Percentiles rank a stretch among this genome's conserved stretches.
Conservation (phyloP, 2,888 invertebrate species). For the Ochlodes sylvanus region DNA sequence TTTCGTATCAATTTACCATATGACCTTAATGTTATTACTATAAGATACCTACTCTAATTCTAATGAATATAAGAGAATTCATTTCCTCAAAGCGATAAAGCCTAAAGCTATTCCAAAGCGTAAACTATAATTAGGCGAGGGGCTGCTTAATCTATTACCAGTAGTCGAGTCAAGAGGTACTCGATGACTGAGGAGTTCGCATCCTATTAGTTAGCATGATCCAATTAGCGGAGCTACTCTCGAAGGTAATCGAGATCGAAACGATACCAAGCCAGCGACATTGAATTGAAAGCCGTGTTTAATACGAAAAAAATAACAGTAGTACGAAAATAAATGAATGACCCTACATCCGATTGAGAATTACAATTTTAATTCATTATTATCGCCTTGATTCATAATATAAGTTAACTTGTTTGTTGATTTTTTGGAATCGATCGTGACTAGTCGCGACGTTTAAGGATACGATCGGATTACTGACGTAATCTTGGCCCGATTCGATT, state of each 20-base stretch:
- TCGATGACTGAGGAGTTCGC: slow-evolving; percentile 20
- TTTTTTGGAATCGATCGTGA: slow-evolving; percentile 23
- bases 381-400: slow-evolving; percentile 36
- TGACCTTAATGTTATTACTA: no score
- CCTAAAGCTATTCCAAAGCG: slow-evolving; percentile 17
- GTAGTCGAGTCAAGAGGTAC: slow-evolving; percentile 39
- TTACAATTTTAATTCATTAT: slow-evolving; percentile 29
- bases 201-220: slow-evolving; percentile 39
- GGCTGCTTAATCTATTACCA: slow-evolving; percentile 41
- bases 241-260: slow-evolving; percentile 35
- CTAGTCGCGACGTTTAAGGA: slow-evolving; percentile 31
- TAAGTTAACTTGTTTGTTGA: slow-evolving; percentile 10
- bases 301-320: slow-evolving; percentile 31
- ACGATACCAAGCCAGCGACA: slow-evolving; percentile 29
- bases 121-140: slow-evolving; percentile 40
- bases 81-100: slow-evolving; percentile 27
- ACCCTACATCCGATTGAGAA: slow-evolving; percentile 25
- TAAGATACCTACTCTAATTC: neutral
- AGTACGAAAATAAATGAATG: slow-evolving; percentile 30
- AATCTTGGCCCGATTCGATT: slow-evolving; percentile 7
- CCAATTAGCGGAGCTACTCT: slow-evolving; percentile 36
- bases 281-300: slow-evolving; percentile 35
- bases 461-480: slow-evolving; percentile 28
- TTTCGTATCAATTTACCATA: neutral
- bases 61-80: neutral